Evolutionary conservation across 2,113 vertebrate genomes (phyloP), one percentile per base, ranked within the genome.

Genomic region (Arothron firmamentum): DNA sequence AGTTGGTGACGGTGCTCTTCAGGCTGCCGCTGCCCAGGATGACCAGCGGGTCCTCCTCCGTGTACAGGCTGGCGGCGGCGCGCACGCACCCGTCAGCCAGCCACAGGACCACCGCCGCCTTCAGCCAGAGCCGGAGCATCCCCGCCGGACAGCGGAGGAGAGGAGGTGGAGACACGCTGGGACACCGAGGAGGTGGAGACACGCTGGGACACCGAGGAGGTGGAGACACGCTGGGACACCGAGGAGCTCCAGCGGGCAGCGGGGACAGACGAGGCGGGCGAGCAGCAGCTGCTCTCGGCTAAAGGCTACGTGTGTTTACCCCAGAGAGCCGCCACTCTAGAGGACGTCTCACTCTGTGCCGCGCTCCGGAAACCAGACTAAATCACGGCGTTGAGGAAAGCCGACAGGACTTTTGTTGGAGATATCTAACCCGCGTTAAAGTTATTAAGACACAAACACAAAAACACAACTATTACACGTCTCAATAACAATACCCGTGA

Each of bases 1-100:
- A 94, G 90, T 94, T 94, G 17, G 56, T 76, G 61, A 95, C 80
- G 56, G 89, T 81, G 55, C 52, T 59, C 74, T 88, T 88, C 62
- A 94, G 75, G 56, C 80, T 89, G 52, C 85, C 61, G 81, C 90
- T 84, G 84, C 81, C 84, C 85, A 98, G 90, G 80, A 96, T 90
- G 62, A 90, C 84, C 83, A 97, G 79, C 45, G 92, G 89, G 72
- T 96, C 95, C 58, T 90, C 83, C 57, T 90, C 86, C n/a, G 90
- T 88, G 79, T 97, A 95, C 23, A 94, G 83, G 51, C 89, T 84
- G 43, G 87, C 84, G 1, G 82, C 64, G 18, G 70, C 15, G 1
- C 56, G 53, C 49, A 6, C 0, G 0, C 23, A 47, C 0, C 66
- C 64, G 41, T 41, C 41, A 19, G 23, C 48, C 2, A 82, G 59